Base-by-base conservation (phyloP, 53 echinoderm and acorn worm genomes). In the Crossaster papposus region DNA sequence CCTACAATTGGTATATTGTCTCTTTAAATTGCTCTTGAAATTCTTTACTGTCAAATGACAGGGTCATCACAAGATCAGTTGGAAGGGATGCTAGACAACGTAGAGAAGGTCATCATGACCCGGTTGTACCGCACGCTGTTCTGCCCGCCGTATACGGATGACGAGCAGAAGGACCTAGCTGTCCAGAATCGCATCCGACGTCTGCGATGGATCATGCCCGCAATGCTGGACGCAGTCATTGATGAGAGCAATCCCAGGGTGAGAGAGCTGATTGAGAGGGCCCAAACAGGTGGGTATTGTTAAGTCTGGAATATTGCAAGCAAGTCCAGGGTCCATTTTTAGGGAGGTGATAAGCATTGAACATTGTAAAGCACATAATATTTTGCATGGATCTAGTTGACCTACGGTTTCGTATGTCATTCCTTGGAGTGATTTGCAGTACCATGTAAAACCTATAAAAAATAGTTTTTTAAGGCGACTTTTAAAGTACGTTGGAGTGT, bases 151-250 rank as follows among this genome's bases (percentile, higher is more conserved):
- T 90, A 94, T 72, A 93, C 95, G 2, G 98, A 97, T 15, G 98
- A 97, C 33, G 98, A 97, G 74, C 98, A 97, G 94, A 97, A 96
- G 82, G 98, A 97, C 73, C 90, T 97, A 0, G 98, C 98, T 54
- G 95, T 97, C 30, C 98, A 97, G 91, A 97, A 97, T 82, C 94
- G 98, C 30, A 97, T 97, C 64, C 93, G 98, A 12, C 86, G 94
- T 65, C 89, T 97, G 23, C 92, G 93, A 51, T 97, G 98, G 98
- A 93, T 97, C 36, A 89, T 82, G 3, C 88, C 93, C 1, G 87
- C 91, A 14, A 97, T 97, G 98, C 81, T 97, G 38, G 98, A 94
- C 62, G 95, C 98, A 0, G 92, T 89, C 32, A 93, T 97, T 37
- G 95, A 97, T 44, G 98, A 97, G 50, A 76, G 84, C 20, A 94